Evolutionary conservation across 1,140 invertebrate species (phyloP), one percentile per base, ranked within the genome.

Genomic region (Drosophila tropicalis): DNA sequence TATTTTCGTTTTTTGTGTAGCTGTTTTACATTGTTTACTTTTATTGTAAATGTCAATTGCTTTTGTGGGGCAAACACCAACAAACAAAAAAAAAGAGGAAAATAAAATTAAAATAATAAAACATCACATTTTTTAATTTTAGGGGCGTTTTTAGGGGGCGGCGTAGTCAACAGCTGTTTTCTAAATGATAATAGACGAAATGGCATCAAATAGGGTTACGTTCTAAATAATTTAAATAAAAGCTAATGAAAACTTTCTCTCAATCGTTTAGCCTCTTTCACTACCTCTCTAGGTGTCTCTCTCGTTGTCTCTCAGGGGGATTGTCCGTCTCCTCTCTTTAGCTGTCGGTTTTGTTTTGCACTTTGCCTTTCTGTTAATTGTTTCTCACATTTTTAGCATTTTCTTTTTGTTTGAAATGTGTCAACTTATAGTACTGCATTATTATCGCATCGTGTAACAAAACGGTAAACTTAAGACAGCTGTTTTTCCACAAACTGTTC

Each of bases 21-120:
- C 10, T 29, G 13, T 25, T 39, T 63, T 32, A 44, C 41, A 63
- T 47, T 47, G 29, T 47, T 63, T 36, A 44, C 39, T 55, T 29
- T 47, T 62, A n/a, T 67, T 79, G 83, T 83, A 83, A 87, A 87
- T 87, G 83, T 86, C 84, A 87, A 73, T 83, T 79, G 83, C 74
- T 29, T 79, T 75, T 79, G 61, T 77, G 69, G 44, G 19, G 3
- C 56, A 36, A 58, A 57, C 15, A 56, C 54, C n/a, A 56, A 29
- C n/a, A n/a, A 7, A 29, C 32, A n/a, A 56, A 0, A 55, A 54
- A 34, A 34, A 25, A n/a, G n/a, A n/a, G n/a, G 1, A 57, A 17
- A 1, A 58, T 29, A 58, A 22, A 51, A 51, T 12, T 22, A 51
- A 15, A 22, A 22, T 51, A 19, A 22, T 19, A 22, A 19, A 19